Percentiles rank a stretch among this genome's conserved stretches.
Conservation (phyloP, 2,888 invertebrate genomes). For the Labia minor region DNA sequence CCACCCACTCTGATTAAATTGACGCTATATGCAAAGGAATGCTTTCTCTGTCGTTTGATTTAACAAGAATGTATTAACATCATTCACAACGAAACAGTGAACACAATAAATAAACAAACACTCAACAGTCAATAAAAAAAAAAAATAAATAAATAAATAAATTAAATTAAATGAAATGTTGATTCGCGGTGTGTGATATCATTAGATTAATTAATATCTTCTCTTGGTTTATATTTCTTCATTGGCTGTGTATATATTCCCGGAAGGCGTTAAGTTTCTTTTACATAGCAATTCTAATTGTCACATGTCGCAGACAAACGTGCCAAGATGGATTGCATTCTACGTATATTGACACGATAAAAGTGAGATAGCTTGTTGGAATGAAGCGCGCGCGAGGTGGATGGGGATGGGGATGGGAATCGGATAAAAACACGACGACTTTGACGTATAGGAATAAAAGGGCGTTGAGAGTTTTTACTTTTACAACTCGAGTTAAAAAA, state of each 20-base stretch:
- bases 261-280: too few species aligned
- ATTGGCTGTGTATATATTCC: too few species aligned
- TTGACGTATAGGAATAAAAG: neutral
- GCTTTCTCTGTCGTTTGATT: neutral
- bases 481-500: too few species aligned
- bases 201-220: too few species aligned
- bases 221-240: too few species aligned
- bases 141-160: too few species aligned
- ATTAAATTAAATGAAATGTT: too few species aligned
- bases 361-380: neutral
- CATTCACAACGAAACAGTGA: too few species aligned
- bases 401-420: neutral
- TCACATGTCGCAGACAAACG: neutral
- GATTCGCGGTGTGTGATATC: too few species aligned
- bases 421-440: neutral
- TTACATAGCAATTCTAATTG: neutral
- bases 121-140: too few species aligned
- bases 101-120: too few species aligned
- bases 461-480: neutral
- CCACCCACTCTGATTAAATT: constrained; percentile 8
- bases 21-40: neutral
- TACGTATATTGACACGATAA: neutral
- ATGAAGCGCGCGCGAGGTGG: neutral
- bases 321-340: neutral
- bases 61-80: too few species aligned